A percentile compares a stretch with the other conserved stretches of the same genome.
These are phyloP conservation scores for Alouatta palliata DNA, from an alignment of 2,113 vertebrate genomes.

Conservation along the genomic window DNA sequence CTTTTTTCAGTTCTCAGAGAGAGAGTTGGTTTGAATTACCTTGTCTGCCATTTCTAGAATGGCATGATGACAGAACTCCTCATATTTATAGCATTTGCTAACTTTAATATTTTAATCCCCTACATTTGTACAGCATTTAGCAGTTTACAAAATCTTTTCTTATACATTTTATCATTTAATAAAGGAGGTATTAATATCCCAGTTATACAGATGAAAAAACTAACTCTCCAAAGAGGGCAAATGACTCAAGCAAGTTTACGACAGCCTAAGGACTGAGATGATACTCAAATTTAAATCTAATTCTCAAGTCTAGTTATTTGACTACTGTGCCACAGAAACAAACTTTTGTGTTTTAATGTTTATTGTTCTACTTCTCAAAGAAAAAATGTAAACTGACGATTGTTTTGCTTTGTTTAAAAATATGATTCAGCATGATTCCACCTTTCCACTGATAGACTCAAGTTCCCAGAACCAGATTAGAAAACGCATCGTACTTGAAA, in stretches of 20 bases:
- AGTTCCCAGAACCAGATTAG: slow-evolving; percentile 93
- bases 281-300: slow-evolving; percentile 18
- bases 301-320: slow-evolving; percentile 26
- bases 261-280: not conserved
- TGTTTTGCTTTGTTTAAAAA: slow-evolving; percentile 77
- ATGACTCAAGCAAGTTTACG: not conserved
- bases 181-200: slow-evolving; percentile 9
- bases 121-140: not conserved
- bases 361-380: slow-evolving; percentile 24
- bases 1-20: slow-evolving; percentile 45
- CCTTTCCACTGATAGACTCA: slow-evolving; percentile 93
- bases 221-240: not conserved
- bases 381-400: slow-evolving; percentile 50
- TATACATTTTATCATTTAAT: not conserved
- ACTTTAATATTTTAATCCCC: not conserved
- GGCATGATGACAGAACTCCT: not conserved
- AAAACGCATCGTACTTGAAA: slow-evolving; percentile 93
- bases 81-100: slow-evolving; percentile 4
- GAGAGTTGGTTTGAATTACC: slow-evolving; percentile 20
- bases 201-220: not conserved
- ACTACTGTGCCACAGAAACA: not conserved
- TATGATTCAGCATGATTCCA: slow-evolving; percentile 76
- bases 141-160: not conserved
- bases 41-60: slow-evolving; percentile 43
- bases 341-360: slow-evolving; percentile 52